phyloP scores from a whole-genome alignment of 2,888 invertebrate genomes.

The Anthoptus insignis region DNA sequence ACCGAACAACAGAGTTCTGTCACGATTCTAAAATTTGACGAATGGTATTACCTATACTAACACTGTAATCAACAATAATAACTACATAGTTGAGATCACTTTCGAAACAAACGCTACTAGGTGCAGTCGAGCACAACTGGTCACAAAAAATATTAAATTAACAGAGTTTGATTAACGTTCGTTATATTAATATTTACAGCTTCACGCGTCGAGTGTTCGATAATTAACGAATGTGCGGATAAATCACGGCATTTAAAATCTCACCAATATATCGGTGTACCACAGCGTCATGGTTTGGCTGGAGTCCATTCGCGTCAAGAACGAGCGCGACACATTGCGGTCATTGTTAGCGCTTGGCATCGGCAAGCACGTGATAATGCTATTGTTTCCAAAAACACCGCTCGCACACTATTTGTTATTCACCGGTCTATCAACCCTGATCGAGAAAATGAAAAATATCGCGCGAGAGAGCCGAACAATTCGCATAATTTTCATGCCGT shows the following conservation, averaged over 20 bases:
- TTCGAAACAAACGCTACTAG: slow-evolving; percentile 35
- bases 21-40: slow-evolving; percentile 39
- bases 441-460: slow-evolving; percentile 60
- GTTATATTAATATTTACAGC: slow-evolving; percentile 5
- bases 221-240: slow-evolving; percentile 15
- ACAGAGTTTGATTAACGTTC: slow-evolving; percentile 15
- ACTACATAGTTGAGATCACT: slow-evolving; percentile 30
- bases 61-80: slow-evolving; percentile 43
- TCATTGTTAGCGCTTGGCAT: slow-evolving; percentile 74
- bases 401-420: slow-evolving; percentile 43
- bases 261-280: slow-evolving; percentile 85
- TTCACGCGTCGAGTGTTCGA: background rate
- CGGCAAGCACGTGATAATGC: slow-evolving; percentile 65
- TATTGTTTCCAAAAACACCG: slow-evolving; percentile 56
- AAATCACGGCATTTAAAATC: slow-evolving; percentile 54
- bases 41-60: slow-evolving; percentile 44
- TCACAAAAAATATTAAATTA: slow-evolving; percentile 20
- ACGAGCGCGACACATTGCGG: slow-evolving; percentile 67
- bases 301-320: slow-evolving; percentile 77
- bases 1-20: slow-evolving; percentile 47
- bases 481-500: slow-evolving; percentile 24
- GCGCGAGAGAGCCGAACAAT: slow-evolving; percentile 13
- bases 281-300: slow-evolving; percentile 84
- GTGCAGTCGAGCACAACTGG: slow-evolving; percentile 24
- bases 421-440: slow-evolving; percentile 35